A percentile compares a stretch with the other conserved stretches of the same genome.
phyloP scores from a whole-genome alignment of 2,113 vertebrate genomes.

The Sander vitreus region DNA sequence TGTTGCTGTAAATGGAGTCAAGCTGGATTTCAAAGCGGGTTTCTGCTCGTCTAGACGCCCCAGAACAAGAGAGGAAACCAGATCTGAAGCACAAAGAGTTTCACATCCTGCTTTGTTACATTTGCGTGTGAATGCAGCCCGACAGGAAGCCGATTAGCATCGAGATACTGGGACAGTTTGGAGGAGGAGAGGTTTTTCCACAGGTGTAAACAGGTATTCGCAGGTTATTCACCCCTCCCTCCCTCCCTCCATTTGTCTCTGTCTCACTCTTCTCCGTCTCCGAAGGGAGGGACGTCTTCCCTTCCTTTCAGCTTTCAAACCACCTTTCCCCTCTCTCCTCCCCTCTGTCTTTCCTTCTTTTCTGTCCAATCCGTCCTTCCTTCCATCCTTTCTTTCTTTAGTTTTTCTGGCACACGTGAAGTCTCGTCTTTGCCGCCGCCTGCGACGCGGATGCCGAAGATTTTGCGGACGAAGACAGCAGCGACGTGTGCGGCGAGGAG shows the following conservation, averaged over 20 bases:
- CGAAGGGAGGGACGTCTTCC: neutral
- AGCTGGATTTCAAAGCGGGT: conserved; percentile 57
- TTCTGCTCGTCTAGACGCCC: conserved; percentile 56
- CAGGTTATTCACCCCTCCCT: neutral
- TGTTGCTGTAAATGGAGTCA: conserved; percentile 22
- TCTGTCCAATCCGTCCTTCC: neutral
- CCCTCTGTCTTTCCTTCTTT: neutral
- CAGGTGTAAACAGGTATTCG: conserved; percentile 32
- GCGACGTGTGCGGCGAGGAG: conserved; percentile 14
- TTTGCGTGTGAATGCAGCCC: conserved; percentile 47
- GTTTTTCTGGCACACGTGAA: conserved; percentile 91
- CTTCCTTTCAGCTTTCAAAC: too few species aligned
- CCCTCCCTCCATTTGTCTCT: neutral
- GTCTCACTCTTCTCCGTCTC: neutral
- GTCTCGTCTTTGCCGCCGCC: conserved; percentile 87
- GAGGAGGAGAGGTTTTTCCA: neutral
- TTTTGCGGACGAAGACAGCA: conserved; percentile 68
- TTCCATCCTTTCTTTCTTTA: conserved; percentile 52
- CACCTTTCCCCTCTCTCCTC: too few species aligned
- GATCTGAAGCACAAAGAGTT: conserved; percentile 51
- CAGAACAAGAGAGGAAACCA: conserved; percentile 26
- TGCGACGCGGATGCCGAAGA: neutral
- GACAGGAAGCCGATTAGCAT: conserved; percentile 65
- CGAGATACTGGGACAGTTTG: neutral
- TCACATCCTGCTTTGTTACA: conserved; percentile 6